Evolutionary conservation across 1,140 invertebrate species (phyloP).

Genomic region (Augochlora pura): DNA sequence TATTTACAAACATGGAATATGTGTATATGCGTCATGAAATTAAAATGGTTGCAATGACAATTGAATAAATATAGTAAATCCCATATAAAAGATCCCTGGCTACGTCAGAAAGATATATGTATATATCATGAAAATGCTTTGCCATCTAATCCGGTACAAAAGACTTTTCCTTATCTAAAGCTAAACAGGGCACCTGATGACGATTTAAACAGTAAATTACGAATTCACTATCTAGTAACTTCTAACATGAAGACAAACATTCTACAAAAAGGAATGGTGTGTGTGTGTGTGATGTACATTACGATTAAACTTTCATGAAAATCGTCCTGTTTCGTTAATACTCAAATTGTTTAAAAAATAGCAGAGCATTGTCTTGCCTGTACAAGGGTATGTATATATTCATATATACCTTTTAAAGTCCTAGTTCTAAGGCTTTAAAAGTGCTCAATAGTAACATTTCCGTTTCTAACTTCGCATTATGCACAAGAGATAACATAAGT

Average conservation of each 20-base stretch:
- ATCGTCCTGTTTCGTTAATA: slow-evolving; percentile 40
- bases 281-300: slow-evolving; percentile 45
- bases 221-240: slow-evolving; percentile 48
- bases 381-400: slow-evolving; percentile 31
- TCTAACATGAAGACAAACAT: slow-evolving; percentile 49
- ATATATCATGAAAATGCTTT: slow-evolving; percentile 36
- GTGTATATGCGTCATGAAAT: slow-evolving; percentile 25
- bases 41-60: slow-evolving; percentile 41
- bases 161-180: slow-evolving; percentile 25
- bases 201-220: slow-evolving; percentile 50
- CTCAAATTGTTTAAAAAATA: slow-evolving; percentile 44
- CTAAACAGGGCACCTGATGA: slow-evolving; percentile 44
- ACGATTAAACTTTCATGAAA: slow-evolving; percentile 47
- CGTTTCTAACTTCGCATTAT: slow-evolving; percentile 21
- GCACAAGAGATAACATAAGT: slow-evolving; percentile 13
- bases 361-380: slow-evolving; percentile 32
- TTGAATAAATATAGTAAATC: slow-evolving; percentile 41
- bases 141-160: slow-evolving; percentile 48
- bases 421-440: slow-evolving; percentile 28
- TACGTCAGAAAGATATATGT: slow-evolving; percentile 32
- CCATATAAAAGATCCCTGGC: slow-evolving; percentile 39
- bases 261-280: slow-evolving; percentile 55
- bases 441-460: slow-evolving; percentile 6
- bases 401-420: slow-evolving; percentile 20
- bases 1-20: slow-evolving; percentile 41